These are phyloP conservation scores for Steromphala cineraria DNA, from an alignment of 2,888 invertebrate species.

Conservation along the genomic window DNA sequence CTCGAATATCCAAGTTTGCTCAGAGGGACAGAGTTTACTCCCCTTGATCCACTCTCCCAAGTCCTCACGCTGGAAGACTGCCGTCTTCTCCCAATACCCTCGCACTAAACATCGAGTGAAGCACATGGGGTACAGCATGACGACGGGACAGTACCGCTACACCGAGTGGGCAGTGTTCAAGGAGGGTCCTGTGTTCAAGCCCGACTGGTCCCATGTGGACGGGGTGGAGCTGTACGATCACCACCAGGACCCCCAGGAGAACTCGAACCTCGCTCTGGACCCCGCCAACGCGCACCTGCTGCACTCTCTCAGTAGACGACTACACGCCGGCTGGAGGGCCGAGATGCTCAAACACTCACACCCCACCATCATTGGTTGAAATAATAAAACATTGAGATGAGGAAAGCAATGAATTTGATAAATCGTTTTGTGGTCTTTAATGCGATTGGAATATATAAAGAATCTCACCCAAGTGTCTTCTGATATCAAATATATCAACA, in stretches of 20 bases:
- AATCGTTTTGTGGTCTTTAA: too few species aligned
- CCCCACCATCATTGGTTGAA: neutral
- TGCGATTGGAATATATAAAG: too few species aligned
- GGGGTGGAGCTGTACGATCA: conserved; percentile 45
- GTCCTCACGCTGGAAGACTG: conserved; percentile 32
- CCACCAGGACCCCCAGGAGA: conserved; percentile 42
- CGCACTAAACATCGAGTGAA: conserved; percentile 23
- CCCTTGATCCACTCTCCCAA: conserved; percentile 39
- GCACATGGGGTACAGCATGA: conserved; percentile 48
- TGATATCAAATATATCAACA: too few species aligned
- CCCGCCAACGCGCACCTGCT: conserved; percentile 61
- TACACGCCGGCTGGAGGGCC: conserved; percentile 52
- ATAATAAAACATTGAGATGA: too few species aligned
- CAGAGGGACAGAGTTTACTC: conserved; percentile 51
- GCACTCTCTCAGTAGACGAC: conserved; percentile 34
- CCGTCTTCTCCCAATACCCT: conserved; percentile 50
- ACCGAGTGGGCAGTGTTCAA: conserved; percentile 49
- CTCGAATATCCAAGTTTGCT: conserved; percentile 37
- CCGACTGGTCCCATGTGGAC: conserved; percentile 33
- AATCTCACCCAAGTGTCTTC: too few species aligned
- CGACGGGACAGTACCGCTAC: conserved; percentile 46
- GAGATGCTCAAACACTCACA: neutral
- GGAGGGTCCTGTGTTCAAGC: conserved; percentile 31
- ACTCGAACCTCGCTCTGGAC: conserved; percentile 32
- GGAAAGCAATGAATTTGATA: too few species aligned